phyloP scores from a whole-genome alignment of 2,888 invertebrate genomes.

The Muscina levida region DNA sequence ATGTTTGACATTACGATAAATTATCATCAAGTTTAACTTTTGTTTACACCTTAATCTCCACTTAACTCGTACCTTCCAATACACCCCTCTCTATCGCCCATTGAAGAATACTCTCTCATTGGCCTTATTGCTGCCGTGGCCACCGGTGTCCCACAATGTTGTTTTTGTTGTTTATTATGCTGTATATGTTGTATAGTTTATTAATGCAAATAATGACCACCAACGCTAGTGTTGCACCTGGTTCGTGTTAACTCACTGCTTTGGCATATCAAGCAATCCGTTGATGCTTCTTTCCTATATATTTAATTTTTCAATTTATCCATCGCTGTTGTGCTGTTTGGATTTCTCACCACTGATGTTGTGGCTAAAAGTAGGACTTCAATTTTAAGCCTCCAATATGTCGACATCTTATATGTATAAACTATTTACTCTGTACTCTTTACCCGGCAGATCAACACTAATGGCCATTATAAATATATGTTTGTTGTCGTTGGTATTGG shows the following conservation, averaged over 20 bases:
- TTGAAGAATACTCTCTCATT: neutral
- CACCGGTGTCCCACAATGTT: conserved; percentile 17
- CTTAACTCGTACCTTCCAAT: no score
- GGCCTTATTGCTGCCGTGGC: neutral
- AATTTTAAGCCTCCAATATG: conserved; percentile 7
- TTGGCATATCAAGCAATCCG: neutral
- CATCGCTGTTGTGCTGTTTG: conserved; percentile 5
- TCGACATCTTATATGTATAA: neutral
- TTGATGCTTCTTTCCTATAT: neutral
- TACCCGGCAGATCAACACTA: neutral
- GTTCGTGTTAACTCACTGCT: neutral
- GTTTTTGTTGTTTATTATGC: conserved; percentile 1
- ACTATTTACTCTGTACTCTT: neutral
- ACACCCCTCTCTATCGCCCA: neutral
- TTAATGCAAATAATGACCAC: conserved; percentile 46
- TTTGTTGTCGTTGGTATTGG: neutral
- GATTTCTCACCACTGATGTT: conserved; percentile 17
- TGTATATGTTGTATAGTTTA: conserved; percentile 39
- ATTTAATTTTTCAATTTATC: conserved; percentile 10
- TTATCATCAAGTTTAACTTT: no score
- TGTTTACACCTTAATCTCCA: no score
- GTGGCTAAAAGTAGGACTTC: conserved; percentile 39
- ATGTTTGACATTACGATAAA: no score
- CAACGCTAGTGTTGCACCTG: conserved; percentile 40
- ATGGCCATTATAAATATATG: conserved; percentile 32